Evolutionary conservation across 2,113 vertebrate genomes (phyloP), one percentile per base, ranked within the genome.

Genomic region (Indicator maculatus): DNA sequence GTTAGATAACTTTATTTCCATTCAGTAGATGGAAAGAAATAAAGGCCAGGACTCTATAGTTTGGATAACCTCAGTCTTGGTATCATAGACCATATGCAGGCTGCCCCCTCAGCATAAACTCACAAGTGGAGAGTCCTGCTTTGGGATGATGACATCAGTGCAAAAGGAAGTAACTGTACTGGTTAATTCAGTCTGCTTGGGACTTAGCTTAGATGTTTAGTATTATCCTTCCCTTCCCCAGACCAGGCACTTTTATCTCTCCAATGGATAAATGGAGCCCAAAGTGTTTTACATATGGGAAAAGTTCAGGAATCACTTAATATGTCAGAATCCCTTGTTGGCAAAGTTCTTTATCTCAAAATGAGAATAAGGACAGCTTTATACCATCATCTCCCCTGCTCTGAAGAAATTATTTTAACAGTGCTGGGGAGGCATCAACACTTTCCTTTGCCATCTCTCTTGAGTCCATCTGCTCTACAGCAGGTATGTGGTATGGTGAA

Each of bases 351-450:
- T 77, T 31, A 19, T 30, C 18, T 92, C 28, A 44, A 59, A 83
- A 3, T 15, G 1, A 41, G 41, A 41, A 67, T 12, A 55, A 45
- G 38, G n/a, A 41, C 23, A 71, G 18, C 6, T 60, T 83, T 4
- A 53, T 21, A 5, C 12, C 7, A 10, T 36, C 0, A 0, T 52
- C 55, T 90, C 8, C 33, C 23, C 26, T 63, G 0, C n/a, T 64
- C 63, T 69, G 56, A 64, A 67, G 63, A 86, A 77, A 69, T 55
- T 27, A 28, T 70, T 83, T 21, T 18, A 45, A 10, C 39, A 38
- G 58, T 12, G 23, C 55, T 72, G n/a, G 9, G 39, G 39, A 84
- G 74, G 67, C 47, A 56, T 52, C 41, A 26, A 4, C 28, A 6
- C 13, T 59, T 81, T 44, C 53, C 33, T 71, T 50, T 53, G 11